Evolutionary conservation across 2,113 vertebrate species (phyloP).

Genomic region (Gasterosteus nipponicus): DNA sequence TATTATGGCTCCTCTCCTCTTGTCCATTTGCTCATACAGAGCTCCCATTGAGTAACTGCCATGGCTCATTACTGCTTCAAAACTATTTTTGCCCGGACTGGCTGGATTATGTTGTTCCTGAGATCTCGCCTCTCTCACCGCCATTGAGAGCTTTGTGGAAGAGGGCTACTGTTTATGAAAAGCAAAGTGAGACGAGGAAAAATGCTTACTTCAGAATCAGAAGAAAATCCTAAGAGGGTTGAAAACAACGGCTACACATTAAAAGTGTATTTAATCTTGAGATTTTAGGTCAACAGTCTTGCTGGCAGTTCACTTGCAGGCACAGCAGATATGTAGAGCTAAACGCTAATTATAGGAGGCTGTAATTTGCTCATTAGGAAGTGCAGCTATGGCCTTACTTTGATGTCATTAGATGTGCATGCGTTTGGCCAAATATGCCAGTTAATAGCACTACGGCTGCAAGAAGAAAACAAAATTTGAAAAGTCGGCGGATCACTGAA

Average conservation of each 20-base stretch:
- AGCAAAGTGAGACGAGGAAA: background rate
- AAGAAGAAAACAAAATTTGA: background rate
- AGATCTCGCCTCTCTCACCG: slow-evolving; percentile 59
- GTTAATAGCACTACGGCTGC: background rate
- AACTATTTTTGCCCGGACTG: slow-evolving; percentile 35
- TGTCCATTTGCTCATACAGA: slow-evolving; percentile 73
- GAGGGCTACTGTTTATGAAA: background rate
- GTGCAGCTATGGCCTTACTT: background rate
- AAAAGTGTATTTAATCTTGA: background rate
- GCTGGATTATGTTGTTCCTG: slow-evolving; percentile 34
- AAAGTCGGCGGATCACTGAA: background rate
- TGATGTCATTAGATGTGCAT: background rate
- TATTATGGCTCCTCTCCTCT: slow-evolving; percentile 64
- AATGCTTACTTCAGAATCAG: background rate
- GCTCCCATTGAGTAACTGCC: slow-evolving; percentile 73
- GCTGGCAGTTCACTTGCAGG: background rate
- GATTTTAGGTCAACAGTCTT: background rate
- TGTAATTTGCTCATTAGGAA: background rate
- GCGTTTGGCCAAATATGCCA: too few species aligned
- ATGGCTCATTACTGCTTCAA: slow-evolving; percentile 59
- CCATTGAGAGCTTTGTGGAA: too few species aligned
- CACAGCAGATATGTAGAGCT: background rate
- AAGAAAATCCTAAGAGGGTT: background rate
- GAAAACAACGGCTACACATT: background rate
- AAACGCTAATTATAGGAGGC: background rate